Base-by-base conservation (phyloP, 1,140 invertebrate species). In the Drosophila subpulchrella region DNA sequence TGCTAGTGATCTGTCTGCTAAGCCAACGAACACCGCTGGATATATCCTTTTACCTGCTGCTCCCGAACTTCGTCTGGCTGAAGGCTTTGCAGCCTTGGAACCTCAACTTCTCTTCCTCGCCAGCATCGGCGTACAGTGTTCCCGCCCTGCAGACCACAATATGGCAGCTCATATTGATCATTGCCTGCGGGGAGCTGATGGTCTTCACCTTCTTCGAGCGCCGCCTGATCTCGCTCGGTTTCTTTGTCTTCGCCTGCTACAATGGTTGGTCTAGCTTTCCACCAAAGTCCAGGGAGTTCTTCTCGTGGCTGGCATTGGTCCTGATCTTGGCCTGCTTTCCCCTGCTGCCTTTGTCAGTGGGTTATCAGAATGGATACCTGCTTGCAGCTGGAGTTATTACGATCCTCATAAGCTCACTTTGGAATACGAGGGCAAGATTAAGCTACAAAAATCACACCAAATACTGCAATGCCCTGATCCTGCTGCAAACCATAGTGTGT, bases 271-370 rank as follows among this genome's bases (percentile, higher is more conserved):
- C 34, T 4, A 66, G 50, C 24, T 78, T 83, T 6, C 61, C 44
- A 24, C 6, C 27, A 0, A 56, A 63, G 5, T 61, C 72, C 0
- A 0, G 13, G 0, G 50, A 78, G 6, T 75, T 83, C 13, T 81
- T 70, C 50, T 17, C 56, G 1, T 81, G 90, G 81, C 20, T 78
- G 0, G 8, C 54, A 0, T 42, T 91, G 15, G 66, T 81, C 1
- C 0, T 81, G 7, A 13, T 51, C 7, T 63, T 96, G 10, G 47
- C 94, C 93, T 38, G 67, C 41, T 98, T 97, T 92, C 97, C 97
- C n/a, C 82, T 96, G 34, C 80, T 97, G 20, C 95, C 96, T 6
- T 94, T 95, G 8, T 82, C 83, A 70, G 93, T 93, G 63, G 92
- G 94, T 7, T 89, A 94, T 51, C 93, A 94, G 32, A 91, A 91